Evolutionary conservation across 2,797 vertebrate genomes (phyloP).

Genomic region (Myotis vivesi): DNA sequence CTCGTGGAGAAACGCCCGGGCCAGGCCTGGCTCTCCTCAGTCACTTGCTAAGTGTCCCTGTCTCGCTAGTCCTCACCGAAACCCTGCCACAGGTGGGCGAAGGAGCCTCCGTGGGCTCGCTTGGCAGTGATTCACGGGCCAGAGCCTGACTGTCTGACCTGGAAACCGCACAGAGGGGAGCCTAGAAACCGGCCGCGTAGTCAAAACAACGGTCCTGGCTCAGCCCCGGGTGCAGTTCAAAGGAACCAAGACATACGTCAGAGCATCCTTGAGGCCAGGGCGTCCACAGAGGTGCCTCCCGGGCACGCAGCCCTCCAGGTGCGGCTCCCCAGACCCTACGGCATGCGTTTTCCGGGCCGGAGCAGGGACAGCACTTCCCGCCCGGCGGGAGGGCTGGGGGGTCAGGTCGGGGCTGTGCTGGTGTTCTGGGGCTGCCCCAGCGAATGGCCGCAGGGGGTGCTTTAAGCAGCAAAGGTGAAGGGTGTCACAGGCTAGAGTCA

Average conservation of each 20-base stretch:
- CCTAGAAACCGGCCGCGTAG: conserved; percentile 53
- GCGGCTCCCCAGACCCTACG: background rate
- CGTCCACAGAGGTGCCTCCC: background rate
- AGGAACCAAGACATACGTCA: conserved; percentile 39
- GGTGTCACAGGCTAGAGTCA: no score
- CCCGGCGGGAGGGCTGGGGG: background rate
- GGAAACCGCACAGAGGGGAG: conserved; percentile 72
- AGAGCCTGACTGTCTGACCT: conserved; percentile 81
- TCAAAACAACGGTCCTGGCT: conserved; percentile 70
- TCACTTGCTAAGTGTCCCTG: conserved; percentile 58
- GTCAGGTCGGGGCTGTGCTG: background rate
- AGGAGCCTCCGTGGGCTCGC: conserved; percentile 79
- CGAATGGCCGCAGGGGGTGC: background rate
- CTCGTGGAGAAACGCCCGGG: no score
- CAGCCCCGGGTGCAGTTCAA: conserved; percentile 72
- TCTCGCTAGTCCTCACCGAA: conserved; percentile 53
- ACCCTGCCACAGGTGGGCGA: conserved; percentile 51
- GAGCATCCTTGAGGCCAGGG: background rate
- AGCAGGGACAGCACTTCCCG: background rate
- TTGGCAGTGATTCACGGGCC: conserved; percentile 73
- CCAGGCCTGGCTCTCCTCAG: conserved; percentile 66
- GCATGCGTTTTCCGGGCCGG: background rate
- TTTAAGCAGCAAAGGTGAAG: background rate
- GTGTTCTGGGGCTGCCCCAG: background rate
- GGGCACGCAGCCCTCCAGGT: background rate